These are phyloP conservation scores for Cryptocephalus moraei DNA, from an alignment of 2,888 invertebrate species.

Conservation along the genomic window DNA sequence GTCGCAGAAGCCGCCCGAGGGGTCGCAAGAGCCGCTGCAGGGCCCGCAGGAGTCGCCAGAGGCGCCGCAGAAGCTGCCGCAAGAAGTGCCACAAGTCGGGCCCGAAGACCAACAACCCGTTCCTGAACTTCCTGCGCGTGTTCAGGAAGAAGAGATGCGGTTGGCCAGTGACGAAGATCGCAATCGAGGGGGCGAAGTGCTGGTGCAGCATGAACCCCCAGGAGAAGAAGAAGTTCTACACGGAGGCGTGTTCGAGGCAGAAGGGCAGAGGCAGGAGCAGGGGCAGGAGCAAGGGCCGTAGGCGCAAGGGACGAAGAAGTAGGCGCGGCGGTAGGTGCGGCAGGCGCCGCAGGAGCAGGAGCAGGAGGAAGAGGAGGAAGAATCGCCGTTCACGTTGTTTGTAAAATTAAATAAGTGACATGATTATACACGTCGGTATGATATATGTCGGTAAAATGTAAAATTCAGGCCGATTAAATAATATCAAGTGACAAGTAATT, in stretches of 20 bases:
- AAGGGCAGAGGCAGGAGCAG: neutral
- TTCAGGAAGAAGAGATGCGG: slow-evolving; percentile 17
- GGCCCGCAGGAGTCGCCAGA: neutral
- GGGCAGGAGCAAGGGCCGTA: neutral
- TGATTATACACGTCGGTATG: no score
- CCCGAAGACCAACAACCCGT: slow-evolving; percentile 17
- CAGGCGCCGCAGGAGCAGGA: neutral
- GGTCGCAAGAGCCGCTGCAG: neutral
- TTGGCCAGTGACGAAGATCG: slow-evolving; percentile 8
- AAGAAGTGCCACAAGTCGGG: neutral
- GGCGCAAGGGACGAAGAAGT: neutral
- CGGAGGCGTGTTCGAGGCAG: neutral
- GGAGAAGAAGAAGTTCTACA: neutral
- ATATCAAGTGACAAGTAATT: no score
- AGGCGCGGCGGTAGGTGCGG: neutral
- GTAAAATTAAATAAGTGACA: no score
- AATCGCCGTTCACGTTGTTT: neutral
- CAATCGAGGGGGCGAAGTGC: neutral
- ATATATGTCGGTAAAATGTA: no score
- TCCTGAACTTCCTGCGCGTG: slow-evolving; percentile 21
- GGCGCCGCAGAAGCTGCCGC: neutral
- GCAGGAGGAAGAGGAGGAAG: neutral
- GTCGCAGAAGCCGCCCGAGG: neutral
- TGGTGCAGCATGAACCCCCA: neutral
- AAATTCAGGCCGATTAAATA: no score